phyloP scores from a whole-genome alignment of 1,140 invertebrate genomes.

The Psilanteris sp. region DNA sequence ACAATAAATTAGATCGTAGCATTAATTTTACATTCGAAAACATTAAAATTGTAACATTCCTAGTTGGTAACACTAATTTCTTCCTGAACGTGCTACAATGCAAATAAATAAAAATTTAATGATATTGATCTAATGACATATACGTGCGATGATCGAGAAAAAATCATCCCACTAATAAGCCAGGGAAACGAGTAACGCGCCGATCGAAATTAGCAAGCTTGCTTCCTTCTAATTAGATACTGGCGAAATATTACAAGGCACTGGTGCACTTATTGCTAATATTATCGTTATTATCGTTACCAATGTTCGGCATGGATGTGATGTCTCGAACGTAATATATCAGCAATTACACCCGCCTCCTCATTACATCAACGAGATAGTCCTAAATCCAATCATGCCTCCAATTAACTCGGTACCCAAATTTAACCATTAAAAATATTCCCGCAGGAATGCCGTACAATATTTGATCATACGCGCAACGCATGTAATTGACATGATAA shows the following conservation, averaged over 20 bases:
- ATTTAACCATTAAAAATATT: conserved; percentile 15
- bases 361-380: conserved; percentile 32
- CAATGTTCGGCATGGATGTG: conserved; percentile 52
- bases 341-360: conserved; percentile 50
- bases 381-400: neutral
- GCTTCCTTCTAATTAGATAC: conserved; percentile 55
- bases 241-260: conserved; percentile 65
- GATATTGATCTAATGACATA: too few relatives aligned
- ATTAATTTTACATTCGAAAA: too few relatives aligned
- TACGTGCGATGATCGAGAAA: too few relatives aligned
- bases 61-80: too few relatives aligned
- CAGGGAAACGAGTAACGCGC: conserved; percentile 47
- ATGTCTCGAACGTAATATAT: conserved; percentile 35
- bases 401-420: conserved; percentile 32
- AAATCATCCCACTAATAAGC: too few relatives aligned
- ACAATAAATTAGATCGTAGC: too few relatives aligned
- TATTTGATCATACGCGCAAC: conserved; percentile 26
- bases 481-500: conserved; percentile 55
- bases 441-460: conserved; percentile 7
- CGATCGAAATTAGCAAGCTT: conserved; percentile 60
- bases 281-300: conserved; percentile 54
- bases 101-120: neutral
- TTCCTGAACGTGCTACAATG: too few relatives aligned
- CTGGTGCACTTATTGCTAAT: conserved; percentile 28
- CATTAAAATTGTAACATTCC: too few relatives aligned